phyloP scores from a whole-genome alignment of 2,797 vertebrate species.

The Ibycter americanus region DNA sequence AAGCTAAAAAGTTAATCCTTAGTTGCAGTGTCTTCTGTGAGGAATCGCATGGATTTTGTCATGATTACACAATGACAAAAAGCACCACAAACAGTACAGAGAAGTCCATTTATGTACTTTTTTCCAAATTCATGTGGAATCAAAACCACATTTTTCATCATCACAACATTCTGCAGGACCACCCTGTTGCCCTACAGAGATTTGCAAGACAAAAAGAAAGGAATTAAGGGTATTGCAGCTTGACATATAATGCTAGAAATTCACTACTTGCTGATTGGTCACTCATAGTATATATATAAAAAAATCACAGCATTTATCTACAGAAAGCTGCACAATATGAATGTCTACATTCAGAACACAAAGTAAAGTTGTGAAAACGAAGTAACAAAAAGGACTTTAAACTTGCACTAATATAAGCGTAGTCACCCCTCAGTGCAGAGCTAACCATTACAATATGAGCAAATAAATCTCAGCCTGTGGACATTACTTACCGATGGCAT shows the following conservation, averaged over 20 bases:
- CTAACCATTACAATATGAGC: neutral
- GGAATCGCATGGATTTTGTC: neutral
- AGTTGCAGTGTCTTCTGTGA: neutral
- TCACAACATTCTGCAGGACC: neutral
- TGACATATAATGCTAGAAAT: neutral
- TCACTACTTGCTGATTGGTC: neutral
- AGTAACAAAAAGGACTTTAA: neutral
- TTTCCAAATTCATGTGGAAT: neutral
- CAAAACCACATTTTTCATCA: neutral
- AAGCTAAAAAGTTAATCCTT: neutral
- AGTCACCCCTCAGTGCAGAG: neutral
- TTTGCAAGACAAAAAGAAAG: neutral
- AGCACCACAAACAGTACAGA: neutral
- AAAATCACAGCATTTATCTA: neutral
- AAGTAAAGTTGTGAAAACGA: neutral
- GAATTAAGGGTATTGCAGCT: neutral
- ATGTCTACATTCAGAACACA: neutral
- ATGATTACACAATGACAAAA: neutral
- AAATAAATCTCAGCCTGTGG: neutral
- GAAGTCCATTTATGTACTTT: neutral
- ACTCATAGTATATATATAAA: neutral
- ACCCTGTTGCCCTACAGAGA: neutral
- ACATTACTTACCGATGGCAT: neutral
- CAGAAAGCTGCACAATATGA: neutral
- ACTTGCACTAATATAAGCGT: fast-evolving